Conservation (phyloP, 92 coral and sea anemone species). For the Muricea muricata region DNA sequence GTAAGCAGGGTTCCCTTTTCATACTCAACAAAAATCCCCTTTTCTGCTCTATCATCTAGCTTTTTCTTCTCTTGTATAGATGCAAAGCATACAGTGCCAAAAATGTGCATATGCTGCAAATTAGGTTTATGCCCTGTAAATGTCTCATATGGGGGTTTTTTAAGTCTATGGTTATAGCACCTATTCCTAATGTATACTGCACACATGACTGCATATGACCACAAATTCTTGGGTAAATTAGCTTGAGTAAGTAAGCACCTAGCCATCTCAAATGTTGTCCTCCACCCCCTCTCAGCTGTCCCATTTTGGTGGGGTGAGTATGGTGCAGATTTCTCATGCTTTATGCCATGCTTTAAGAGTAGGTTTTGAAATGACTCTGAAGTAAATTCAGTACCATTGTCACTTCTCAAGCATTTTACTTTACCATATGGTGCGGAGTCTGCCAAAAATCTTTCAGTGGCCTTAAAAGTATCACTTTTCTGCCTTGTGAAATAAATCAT, state of each 20-base stretch:
- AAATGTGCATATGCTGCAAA: neutral
- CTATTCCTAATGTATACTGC: neutral
- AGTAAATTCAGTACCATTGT: slow-evolving; percentile 18
- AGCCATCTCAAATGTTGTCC: neutral
- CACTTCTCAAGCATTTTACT: slow-evolving; percentile 6
- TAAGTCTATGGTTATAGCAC: neutral
- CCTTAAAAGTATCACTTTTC: too few relatives aligned
- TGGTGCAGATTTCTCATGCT: neutral
- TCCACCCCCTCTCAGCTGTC: neutral
- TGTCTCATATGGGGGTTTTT: slow-evolving; percentile 12
- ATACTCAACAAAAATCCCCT: slow-evolving; percentile 37
- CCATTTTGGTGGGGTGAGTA: slow-evolving; percentile 13
- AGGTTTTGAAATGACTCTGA: neutral
- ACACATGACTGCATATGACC: neutral
- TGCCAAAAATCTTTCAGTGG: neutral
- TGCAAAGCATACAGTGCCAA: neutral
- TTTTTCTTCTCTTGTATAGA: neutral
- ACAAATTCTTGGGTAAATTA: neutral
- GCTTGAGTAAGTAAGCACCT: neutral
- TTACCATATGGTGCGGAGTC: slow-evolving; percentile 1
- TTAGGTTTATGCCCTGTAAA: slow-evolving; percentile 2
- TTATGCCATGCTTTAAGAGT: neutral
- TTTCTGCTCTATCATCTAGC: neutral
- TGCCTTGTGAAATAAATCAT: too few relatives aligned
- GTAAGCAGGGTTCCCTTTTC: slow-evolving; percentile 67